Evolutionary conservation across 2,113 vertebrate genomes (phyloP), one percentile per base, ranked within the genome.

Genomic region (human): DNA sequence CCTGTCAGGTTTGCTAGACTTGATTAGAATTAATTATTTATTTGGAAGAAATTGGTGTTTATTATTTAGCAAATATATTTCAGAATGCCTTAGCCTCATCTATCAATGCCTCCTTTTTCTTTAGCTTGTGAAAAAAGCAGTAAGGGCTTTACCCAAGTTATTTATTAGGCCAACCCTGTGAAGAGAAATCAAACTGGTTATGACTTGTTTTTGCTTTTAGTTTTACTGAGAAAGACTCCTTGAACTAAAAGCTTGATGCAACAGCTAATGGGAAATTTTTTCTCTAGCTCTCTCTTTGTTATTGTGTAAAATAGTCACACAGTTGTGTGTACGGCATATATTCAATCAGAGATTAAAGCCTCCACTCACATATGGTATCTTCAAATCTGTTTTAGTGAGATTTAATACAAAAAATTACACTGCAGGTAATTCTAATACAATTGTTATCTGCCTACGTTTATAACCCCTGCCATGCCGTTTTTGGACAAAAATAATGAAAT

Each of bases 51-150:
- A 96, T 87, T 93, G 73, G 92, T 95, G 78, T 92, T 95, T 98
- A 84, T 97, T 96, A 97, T 91, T 97, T 96, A 93, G 38, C 79
- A 97, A 94, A 43, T 83, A 11, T 94, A 96, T 97, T 97, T 98
- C 86, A 86, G 25, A 97, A 89, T 81, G 86, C 95, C 94, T 89
- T 89, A 89, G 86, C 89, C 64, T 96, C n/a, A 64, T 70, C 27
- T 91, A 64, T 93, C 83, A 93, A 95, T 1, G n/a, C 86, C 75
- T 90, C 4, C 6, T 85, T 88, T 80, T 81, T 85, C 64, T 86
- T 72, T 64, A 78, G 35, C 38, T 96, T 11, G 38, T 96, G 48
- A 95, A 89, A 94, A 70, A 83, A 45, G 10, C 18, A 94, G 18
- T 61, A 87, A 95, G 7, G 4, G 5, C 72, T 90, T 94, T 86